Conservation (phyloP, 2,797 vertebrate species). For the Channallabes apus region DNA sequence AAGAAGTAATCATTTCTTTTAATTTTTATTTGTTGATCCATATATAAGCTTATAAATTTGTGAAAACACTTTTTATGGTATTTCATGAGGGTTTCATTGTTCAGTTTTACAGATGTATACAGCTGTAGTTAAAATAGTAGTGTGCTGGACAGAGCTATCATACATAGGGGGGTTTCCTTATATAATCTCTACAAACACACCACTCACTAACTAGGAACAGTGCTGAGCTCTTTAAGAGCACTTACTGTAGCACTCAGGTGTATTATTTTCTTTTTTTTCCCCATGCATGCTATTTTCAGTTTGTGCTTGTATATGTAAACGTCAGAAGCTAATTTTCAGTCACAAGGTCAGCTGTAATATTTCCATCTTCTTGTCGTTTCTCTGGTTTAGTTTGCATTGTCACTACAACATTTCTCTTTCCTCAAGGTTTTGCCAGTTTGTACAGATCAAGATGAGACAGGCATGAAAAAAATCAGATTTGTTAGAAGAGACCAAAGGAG, state of each 20-base stretch:
- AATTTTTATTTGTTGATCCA: neutral
- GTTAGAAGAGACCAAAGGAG: conserved; percentile 10
- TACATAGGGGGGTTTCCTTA: neutral
- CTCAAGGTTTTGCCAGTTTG: conserved; percentile 33
- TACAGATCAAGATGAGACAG: conserved; percentile 50
- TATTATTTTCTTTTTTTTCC: neutral
- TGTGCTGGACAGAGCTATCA: neutral
- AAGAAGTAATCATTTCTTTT: neutral
- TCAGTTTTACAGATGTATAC: neutral
- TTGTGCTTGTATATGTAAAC: conserved; percentile 15
- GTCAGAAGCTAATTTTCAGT: neutral
- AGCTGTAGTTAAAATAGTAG: neutral
- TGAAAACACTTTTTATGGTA: neutral
- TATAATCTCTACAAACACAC: conserved; percentile 14
- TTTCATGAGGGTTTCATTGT: neutral
- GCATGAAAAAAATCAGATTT: conserved; percentile 24
- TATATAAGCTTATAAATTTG: neutral
- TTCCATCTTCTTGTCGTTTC: conserved; percentile 10
- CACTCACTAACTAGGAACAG: neutral
- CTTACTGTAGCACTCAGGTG: neutral
- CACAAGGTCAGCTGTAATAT: conserved; percentile 11
- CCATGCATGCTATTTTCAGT: neutral
- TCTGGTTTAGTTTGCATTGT: conserved; percentile 33
- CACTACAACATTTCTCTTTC: conserved; percentile 30
- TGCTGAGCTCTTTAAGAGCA: neutral